Conservation (phyloP, 2,888 invertebrate species). For the Punctoribates punctum region DNA sequence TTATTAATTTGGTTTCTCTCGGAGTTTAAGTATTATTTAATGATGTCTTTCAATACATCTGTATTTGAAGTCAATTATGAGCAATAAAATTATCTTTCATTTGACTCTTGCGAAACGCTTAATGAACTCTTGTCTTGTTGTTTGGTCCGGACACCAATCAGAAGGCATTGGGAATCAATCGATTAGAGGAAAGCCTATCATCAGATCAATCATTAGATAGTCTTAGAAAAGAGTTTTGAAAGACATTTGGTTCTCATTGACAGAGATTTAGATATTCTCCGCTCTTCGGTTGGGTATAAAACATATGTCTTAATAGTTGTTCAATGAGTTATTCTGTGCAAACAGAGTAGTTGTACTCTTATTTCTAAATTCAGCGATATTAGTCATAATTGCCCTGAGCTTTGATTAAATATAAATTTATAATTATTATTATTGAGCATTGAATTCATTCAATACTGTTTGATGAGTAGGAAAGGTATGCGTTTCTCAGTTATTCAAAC, state of each 20-base stretch:
- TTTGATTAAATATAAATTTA: neutral
- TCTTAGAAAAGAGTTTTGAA: too few species aligned
- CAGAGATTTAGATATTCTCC: neutral
- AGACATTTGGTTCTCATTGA: too few species aligned
- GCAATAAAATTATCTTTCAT: neutral
- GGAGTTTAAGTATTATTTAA: neutral
- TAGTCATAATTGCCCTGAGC: neutral
- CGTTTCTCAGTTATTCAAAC: too few species aligned
- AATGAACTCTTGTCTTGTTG: neutral
- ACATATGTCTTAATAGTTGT: neutral
- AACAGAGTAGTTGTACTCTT: neutral
- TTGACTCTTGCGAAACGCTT: neutral
- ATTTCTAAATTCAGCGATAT: neutral
- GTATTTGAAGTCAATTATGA: neutral
- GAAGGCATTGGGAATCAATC: constrained; percentile 15
- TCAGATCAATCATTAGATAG: neutral
- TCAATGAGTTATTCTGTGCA: neutral
- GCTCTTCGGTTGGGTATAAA: neutral
- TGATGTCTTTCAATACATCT: neutral
- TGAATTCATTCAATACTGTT: constrained; percentile 4
- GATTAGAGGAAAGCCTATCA: neutral
- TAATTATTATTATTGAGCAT: neutral
- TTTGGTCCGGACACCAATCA: neutral
- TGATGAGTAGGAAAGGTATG: too few species aligned
- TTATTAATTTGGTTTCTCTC: neutral